Evolutionary conservation across 2,888 invertebrate genomes (phyloP).

Genomic region (Amorpha juglandis): DNA sequence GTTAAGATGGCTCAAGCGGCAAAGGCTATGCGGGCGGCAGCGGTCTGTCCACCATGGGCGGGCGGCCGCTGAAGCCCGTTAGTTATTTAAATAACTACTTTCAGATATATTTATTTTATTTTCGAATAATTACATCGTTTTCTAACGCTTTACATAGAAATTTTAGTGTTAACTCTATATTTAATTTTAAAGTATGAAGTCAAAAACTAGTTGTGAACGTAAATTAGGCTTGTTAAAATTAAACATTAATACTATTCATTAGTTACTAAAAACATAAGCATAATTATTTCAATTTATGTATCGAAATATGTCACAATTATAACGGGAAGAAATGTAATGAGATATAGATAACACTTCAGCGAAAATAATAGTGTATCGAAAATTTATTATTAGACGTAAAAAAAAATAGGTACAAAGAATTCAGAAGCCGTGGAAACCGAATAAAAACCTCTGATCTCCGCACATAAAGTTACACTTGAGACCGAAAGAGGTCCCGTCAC

Average conservation of each 20-base stretch:
- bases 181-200: too few species aligned
- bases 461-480: conserved; percentile 79
- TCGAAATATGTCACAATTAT: not conserved
- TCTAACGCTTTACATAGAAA: too few species aligned
- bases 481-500: conserved; percentile 79
- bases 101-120: conserved; percentile 18
- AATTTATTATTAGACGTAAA: conserved; percentile 1
- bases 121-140: not conserved
- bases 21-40: conserved; percentile 38
- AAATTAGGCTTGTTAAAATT: too few species aligned
- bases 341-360: not conserved
- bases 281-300: too few species aligned
- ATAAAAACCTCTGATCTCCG: conserved; percentile 68
- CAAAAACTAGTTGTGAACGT: too few species aligned
- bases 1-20: conserved; percentile 11
- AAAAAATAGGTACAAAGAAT: conserved; percentile 22
- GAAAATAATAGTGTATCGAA: not conserved
- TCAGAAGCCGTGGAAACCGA: conserved; percentile 56
- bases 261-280: too few species aligned
- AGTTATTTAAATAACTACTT: conserved; percentile 30
- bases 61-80: conserved; percentile 34
- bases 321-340: not conserved
- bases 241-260: too few species aligned
- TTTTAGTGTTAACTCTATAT: too few species aligned
- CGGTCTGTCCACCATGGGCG: conserved; percentile 32